phyloP scores from a whole-genome alignment of 1,140 invertebrate species.

The Aphelinus certus region DNA sequence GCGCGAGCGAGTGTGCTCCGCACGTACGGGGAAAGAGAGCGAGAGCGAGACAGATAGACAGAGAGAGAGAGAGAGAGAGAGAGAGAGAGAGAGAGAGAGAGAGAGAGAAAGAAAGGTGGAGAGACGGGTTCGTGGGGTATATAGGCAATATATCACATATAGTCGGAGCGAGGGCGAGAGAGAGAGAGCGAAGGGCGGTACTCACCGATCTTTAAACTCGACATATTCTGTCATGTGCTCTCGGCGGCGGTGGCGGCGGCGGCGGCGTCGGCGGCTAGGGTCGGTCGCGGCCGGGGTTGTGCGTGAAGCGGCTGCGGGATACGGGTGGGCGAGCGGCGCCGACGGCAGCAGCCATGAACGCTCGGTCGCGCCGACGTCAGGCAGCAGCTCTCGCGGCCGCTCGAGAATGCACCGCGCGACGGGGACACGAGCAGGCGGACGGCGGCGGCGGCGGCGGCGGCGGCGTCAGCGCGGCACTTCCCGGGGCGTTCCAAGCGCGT shows the following conservation, averaged over 20 bases:
- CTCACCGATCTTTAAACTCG: slow-evolving; percentile 75
- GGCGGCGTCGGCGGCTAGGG: slow-evolving; percentile 10
- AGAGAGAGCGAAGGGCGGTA: background rate
- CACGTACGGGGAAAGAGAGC: too few species aligned
- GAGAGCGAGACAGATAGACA: background rate
- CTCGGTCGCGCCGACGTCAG: slow-evolving; percentile 39
- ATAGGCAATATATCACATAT: background rate
- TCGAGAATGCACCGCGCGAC: too few species aligned
- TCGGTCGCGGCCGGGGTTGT: background rate
- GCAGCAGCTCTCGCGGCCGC: too few species aligned
- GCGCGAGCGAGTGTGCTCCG: too few species aligned
- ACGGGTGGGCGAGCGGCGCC: background rate
- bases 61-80: background rate
- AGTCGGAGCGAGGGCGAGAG: too few species aligned
- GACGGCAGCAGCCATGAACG: slow-evolving; percentile 60
- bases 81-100: background rate
- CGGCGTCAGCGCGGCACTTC: too few species aligned
- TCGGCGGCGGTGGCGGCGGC: background rate
- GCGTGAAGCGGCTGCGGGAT: too few species aligned
- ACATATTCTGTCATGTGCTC: slow-evolving; percentile 68
- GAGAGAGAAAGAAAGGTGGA: background rate
- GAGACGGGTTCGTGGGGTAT: background rate
- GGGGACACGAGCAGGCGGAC: too few species aligned
- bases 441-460: too few species aligned
- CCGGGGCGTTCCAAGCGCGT: too few species aligned